Evolutionary conservation across 2,797 vertebrate genomes (phyloP).

Genomic region (Malacoctenus gilli): DNA sequence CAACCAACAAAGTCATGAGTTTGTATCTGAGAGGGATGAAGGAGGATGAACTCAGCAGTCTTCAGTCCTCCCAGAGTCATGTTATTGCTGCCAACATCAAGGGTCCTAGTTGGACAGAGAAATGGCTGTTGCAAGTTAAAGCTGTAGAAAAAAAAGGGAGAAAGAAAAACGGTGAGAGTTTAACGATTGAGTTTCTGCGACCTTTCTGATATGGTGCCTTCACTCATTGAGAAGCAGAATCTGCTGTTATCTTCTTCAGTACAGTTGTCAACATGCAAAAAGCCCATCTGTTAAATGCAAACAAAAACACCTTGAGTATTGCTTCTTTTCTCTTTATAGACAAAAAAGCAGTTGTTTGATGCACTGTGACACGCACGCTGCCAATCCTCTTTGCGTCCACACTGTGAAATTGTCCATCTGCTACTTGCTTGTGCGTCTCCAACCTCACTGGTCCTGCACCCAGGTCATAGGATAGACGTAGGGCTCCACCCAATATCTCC

Average conservation of each 20-base stretch:
- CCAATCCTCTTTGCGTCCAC: conserved; percentile 78
- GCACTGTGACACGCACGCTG: conserved; percentile 67
- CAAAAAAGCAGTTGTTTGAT: neutral
- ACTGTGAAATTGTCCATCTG: conserved; percentile 82
- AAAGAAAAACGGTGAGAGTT: neutral
- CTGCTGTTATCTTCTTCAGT: conserved; percentile 61
- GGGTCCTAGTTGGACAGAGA: conserved; percentile 65
- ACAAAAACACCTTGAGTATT: conserved; percentile 3
- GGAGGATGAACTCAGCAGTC: conserved; percentile 68
- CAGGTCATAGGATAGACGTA: conserved; percentile 79
- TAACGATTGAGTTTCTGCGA: conserved; percentile 30
- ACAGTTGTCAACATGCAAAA: conserved; percentile 81
- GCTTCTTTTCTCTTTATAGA: neutral
- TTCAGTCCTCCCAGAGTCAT: conserved; percentile 80
- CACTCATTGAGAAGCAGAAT: conserved; percentile 76
- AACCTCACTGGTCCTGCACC: conserved; percentile 78
- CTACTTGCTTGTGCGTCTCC: conserved; percentile 74
- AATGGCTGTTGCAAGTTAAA: neutral
- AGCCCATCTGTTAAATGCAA: conserved; percentile 74
- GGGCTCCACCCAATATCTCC: conserved; percentile 75
- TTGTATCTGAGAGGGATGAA: conserved; percentile 71
- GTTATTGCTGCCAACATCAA: conserved; percentile 76
- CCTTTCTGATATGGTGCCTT: conserved; percentile 72
- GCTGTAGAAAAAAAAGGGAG: neutral
- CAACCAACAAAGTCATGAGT: conserved; percentile 84